phyloP scores from a whole-genome alignment of 2,888 invertebrate genomes.

The Drosophila helvetica region DNA sequence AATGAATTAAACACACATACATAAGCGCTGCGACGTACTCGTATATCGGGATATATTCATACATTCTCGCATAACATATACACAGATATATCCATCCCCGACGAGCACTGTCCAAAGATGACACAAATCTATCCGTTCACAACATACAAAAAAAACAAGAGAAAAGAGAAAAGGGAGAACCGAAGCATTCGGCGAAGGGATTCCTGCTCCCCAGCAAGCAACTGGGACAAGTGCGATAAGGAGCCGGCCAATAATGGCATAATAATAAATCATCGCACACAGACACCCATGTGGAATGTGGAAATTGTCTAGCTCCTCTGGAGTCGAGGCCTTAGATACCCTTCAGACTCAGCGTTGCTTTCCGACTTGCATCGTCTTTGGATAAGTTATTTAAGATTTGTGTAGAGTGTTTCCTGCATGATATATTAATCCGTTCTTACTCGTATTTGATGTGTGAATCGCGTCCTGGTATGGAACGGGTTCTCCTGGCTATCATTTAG shows the following conservation, averaged over 20 bases:
- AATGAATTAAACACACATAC: slow-evolving; percentile 64
- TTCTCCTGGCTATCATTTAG: no score
- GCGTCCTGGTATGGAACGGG: no score
- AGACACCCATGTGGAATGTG: not conserved
- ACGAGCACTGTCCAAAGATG: not conserved
- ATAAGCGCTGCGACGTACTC: slow-evolving; percentile 30
- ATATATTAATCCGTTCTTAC: no score
- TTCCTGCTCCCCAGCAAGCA: slow-evolving; percentile 20
- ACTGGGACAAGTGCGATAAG: slow-evolving; percentile 42
- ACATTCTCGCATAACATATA: not conserved
- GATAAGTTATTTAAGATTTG: no score
- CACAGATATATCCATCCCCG: not conserved
- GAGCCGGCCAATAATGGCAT: slow-evolving; percentile 55
- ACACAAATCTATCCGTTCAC: slow-evolving; percentile 2
- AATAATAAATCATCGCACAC: slow-evolving; percentile 61
- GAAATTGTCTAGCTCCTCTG: not conserved
- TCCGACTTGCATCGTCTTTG: not conserved
- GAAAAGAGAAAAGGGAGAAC: not conserved
- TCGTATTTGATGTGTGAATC: no score
- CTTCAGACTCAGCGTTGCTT: not conserved
- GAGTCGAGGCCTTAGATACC: not conserved
- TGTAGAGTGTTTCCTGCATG: no score
- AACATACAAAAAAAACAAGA: slow-evolving; percentile 7
- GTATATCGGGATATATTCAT: slow-evolving; percentile 25
- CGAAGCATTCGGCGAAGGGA: not conserved